These are phyloP conservation scores for Campoplex capitator DNA, from an alignment of 2,888 invertebrate genomes.

Conservation along the genomic window DNA sequence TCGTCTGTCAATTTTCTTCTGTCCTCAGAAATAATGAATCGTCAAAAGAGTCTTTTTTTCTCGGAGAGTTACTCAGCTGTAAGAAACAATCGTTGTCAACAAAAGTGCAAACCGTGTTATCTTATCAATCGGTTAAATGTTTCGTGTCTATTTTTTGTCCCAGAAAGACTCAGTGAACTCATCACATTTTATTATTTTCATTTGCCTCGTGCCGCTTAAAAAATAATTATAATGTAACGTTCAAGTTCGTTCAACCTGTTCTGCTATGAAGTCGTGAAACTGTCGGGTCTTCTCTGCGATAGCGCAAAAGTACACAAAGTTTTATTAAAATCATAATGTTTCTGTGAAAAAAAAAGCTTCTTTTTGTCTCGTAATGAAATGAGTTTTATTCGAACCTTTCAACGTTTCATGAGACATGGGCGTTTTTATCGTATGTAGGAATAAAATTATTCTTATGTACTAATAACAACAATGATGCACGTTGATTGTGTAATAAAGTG, in stretches of 20 bases:
- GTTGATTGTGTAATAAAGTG: background rate
- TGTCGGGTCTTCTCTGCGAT: background rate
- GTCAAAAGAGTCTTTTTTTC: background rate
- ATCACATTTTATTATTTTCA: background rate
- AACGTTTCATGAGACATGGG: background rate
- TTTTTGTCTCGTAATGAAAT: background rate
- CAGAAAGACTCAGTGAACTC: background rate
- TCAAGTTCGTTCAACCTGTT: conserved; percentile 30
- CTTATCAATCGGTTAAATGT: background rate
- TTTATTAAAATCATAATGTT: conserved; percentile 11
- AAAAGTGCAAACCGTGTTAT: conserved; percentile 2
- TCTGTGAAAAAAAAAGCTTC: background rate
- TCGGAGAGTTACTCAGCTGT: background rate
- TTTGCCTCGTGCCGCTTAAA: background rate
- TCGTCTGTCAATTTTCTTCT: too few relatives aligned
- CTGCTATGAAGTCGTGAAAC: background rate
- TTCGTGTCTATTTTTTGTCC: conserved; percentile 1
- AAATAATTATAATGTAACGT: background rate
- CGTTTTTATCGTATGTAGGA: background rate
- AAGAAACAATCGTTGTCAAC: background rate
- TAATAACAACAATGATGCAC: background rate
- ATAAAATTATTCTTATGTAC: background rate
- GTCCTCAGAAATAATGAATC: background rate
- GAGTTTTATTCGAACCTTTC: background rate
- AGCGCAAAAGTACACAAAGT: background rate